phyloP scores from a whole-genome alignment of 2,797 vertebrate genomes.

The Coregonus ussuriensis region DNA sequence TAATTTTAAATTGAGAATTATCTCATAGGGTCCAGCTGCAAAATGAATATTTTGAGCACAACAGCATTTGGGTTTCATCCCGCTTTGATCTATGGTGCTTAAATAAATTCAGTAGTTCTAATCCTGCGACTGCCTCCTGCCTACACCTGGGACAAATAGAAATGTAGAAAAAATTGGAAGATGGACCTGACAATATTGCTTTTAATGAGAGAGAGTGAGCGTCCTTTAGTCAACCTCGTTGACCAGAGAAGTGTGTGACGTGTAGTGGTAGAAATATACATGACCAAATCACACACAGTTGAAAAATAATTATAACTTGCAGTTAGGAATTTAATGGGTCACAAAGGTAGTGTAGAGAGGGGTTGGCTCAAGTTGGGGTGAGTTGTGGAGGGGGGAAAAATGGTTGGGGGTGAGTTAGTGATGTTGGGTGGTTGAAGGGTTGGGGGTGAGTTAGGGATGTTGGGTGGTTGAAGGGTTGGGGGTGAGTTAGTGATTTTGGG shows the following conservation, averaged over 20 bases:
- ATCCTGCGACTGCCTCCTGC: no score
- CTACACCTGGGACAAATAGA: not conserved
- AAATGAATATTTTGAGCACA: not conserved
- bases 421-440: no score
- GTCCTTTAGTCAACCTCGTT: not conserved
- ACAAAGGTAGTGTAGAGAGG: conserved; percentile 1
- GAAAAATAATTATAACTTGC: conserved; percentile 4
- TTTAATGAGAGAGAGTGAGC: not conserved
- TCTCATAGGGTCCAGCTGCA: not conserved
- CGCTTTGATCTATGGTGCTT: no score
- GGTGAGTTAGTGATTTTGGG: no score
- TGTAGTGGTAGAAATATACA: conserved; percentile 12
- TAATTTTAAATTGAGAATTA: not conserved
- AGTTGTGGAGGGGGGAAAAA: not conserved
- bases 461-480: no score
- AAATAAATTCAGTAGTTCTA: no score
- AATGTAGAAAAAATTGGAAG: not conserved
- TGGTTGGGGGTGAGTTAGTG: not conserved
- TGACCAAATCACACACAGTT: conserved; percentile 6
- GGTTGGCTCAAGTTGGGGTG: not conserved
- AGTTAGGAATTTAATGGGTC: conserved; percentile 17
- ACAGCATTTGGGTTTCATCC: not conserved
- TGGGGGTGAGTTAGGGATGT: no score
- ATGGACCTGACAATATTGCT: not conserved
- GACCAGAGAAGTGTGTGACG: not conserved